phyloP scores from a whole-genome alignment of 2,888 invertebrate genomes.

The Caenorhabditis sp. region DNA sequence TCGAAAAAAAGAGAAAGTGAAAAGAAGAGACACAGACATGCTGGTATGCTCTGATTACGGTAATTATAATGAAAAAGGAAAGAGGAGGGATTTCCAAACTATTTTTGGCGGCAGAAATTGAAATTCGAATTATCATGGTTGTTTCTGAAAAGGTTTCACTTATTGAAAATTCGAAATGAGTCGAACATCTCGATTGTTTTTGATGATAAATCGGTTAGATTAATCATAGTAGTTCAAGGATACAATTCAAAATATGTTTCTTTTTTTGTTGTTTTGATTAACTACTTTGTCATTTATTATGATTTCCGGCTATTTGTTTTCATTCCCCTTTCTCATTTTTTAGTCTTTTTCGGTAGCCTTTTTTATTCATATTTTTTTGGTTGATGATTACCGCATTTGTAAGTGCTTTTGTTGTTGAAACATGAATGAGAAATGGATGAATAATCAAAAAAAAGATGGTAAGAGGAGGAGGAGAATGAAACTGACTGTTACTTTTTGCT shows the following conservation, averaged over 20 bases:
- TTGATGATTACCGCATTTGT: neutral
- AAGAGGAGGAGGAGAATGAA: neutral
- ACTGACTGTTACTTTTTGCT: neutral
- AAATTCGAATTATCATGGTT: no score
- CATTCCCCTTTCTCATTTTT: neutral
- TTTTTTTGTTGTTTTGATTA: neutral
- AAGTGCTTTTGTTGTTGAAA: neutral
- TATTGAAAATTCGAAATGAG: neutral
- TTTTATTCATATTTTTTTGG: no score
- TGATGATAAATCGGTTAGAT: neutral
- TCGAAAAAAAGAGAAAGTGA: neutral
- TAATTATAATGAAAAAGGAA: neutral
- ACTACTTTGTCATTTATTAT: neutral
- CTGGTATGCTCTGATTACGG: neutral
- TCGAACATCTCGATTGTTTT: neutral
- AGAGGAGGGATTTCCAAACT: neutral
- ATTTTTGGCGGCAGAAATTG: no score
- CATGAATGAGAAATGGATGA: neutral
- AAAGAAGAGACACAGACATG: neutral
- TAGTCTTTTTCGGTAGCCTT: neutral
- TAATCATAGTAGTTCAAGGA: neutral
- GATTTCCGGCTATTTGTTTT: neutral
- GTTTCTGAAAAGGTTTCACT: no score
- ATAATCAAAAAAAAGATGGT: neutral
- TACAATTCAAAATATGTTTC: neutral